Percentiles rank a stretch among this genome's conserved stretches.
These are phyloP conservation scores for Emydocephalus ijimae DNA, from an alignment of 2,113 vertebrate species.

Conservation along the genomic window DNA sequence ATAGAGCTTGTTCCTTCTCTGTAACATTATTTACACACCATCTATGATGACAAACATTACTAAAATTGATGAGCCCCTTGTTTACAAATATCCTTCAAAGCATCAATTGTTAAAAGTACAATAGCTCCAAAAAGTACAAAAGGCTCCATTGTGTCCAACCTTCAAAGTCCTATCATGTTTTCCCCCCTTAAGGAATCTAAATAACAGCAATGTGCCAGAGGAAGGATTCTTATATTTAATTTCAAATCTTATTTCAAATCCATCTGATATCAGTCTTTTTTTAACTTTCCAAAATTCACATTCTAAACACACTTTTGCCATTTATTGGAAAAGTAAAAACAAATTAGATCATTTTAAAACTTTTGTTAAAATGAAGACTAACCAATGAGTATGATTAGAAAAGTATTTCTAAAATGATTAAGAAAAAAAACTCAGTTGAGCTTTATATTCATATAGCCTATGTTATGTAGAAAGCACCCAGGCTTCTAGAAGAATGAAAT, in stretches of 20 bases:
- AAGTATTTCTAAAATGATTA: background rate
- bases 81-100: background rate
- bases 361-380: background rate
- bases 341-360: background rate
- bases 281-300: background rate
- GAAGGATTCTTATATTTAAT: background rate
- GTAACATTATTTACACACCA: background rate
- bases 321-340: background rate
- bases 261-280: background rate
- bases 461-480: too few relatives aligned
- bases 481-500: too few relatives aligned
- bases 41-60: background rate
- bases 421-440: background rate
- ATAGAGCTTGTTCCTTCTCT: background rate
- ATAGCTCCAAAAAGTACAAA: background rate
- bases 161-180: background rate
- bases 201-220: background rate
- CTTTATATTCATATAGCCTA: background rate
- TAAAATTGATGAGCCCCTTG: background rate
- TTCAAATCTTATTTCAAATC: background rate
- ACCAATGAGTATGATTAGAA: background rate
- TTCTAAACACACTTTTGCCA: background rate
- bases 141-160: background rate
- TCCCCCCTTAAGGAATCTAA: background rate
- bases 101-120: background rate